Evolutionary conservation across 92 coral and sea anemone species (phyloP).

Genomic region (Bergia puertoricense): DNA sequence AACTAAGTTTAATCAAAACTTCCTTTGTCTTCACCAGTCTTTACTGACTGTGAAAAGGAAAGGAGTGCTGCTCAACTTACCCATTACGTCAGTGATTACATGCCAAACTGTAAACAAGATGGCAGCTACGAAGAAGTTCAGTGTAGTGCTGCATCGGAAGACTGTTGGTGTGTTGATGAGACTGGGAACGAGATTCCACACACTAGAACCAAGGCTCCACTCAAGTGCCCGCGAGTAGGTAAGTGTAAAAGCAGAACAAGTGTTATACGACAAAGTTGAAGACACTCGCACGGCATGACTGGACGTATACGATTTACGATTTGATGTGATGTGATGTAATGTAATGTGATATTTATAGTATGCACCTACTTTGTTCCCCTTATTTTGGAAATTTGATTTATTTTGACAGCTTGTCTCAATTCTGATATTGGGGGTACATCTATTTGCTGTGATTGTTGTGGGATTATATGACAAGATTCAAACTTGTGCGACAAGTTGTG

Average conservation of each 20-base stretch:
- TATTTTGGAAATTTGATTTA: too few species aligned
- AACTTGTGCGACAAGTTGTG: too few species aligned
- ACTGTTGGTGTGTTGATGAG: slow-evolving; percentile 82
- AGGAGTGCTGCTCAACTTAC: slow-evolving; percentile 1
- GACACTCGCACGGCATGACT: too few species aligned
- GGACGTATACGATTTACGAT: too few species aligned
- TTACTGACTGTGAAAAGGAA: slow-evolving; percentile 28
- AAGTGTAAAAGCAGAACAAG: not conserved
- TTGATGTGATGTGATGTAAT: too few species aligned
- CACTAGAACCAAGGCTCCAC: slow-evolving; percentile 64
- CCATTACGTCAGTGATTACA: slow-evolving; percentile 39
- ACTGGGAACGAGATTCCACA: slow-evolving; percentile 63
- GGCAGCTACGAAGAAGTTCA: slow-evolving; percentile 76
- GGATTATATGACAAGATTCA: too few species aligned
- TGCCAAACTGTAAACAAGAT: slow-evolving; percentile 69
- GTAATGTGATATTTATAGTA: too few species aligned
- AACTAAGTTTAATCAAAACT: not conserved
- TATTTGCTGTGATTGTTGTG: too few species aligned
- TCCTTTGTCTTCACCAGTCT: not conserved
- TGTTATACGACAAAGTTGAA: too few species aligned
- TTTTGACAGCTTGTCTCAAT: too few species aligned
- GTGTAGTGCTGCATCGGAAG: slow-evolving; percentile 74
- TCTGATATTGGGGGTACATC: too few species aligned
- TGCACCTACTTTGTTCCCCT: too few species aligned
- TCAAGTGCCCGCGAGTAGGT: slow-evolving; percentile 78